Base-by-base conservation (phyloP, 2,797 vertebrate genomes). In the Galaxias olidus region DNA sequence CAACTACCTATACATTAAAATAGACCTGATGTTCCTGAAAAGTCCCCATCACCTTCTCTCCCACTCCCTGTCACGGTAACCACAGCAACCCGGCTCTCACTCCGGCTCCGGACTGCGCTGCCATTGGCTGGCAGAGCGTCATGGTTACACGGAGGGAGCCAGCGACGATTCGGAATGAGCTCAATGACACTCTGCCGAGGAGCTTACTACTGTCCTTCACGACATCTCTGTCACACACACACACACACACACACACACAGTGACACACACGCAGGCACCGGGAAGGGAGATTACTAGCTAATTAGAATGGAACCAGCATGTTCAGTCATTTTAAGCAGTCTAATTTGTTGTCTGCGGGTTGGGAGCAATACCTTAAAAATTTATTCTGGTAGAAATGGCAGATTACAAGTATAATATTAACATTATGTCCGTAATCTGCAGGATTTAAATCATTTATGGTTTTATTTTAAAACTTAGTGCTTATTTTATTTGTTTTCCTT, bases 91-190 rank as follows among this genome's bases (percentile, higher is more conserved):
- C 68, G 19, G 11, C 81, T 76, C 75, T 85, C 77, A 80, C 83
- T 84, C 83, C 80, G 71, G 55, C 18, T 17, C 62, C 18, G 52
- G 49, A 7, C 12, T 61, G 65, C 73, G 70, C 78, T 72, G 75
- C 82, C 70, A 88, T 86, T 88, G 86, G 86, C 67, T 80, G 66
- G 65, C 57, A 61, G 61, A 86, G 82, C 63, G 69, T 87, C 84
- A 84, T 86, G 80, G 84, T 81, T 86, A 88, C 88, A 83, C 69
- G 67, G 70, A 86, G 84, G 83, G 84, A 74, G 84, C 76, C 75
- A 81, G 30, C 30, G 30, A 30, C 84, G 89, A 88, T 88, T 89
- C 81, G 86, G 86, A 90, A 90, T 88, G 84, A 89, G 88, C 82
- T 88, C 81, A 79, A 85, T 84, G 84, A 83, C 86, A 87, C 81